phyloP scores from a whole-genome alignment of 2,888 invertebrate species.

The Chrysolina haemoptera region DNA sequence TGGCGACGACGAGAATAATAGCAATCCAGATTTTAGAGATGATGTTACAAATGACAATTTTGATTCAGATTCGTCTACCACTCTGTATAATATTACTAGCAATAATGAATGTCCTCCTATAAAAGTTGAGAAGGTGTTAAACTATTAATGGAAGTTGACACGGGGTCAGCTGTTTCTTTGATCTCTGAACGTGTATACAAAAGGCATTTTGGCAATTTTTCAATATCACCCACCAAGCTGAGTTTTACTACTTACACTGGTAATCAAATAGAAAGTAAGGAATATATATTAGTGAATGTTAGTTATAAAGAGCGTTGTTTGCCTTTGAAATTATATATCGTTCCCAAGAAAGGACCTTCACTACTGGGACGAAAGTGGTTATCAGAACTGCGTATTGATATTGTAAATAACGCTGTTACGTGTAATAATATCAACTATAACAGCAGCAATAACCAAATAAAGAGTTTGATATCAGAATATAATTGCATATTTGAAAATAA shows the following conservation, averaged over 20 bases:
- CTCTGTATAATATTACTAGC: neutral
- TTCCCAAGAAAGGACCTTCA: neutral
- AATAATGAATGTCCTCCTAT: neutral
- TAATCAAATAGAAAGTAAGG: neutral
- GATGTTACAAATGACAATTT: neutral
- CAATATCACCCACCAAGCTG: neutral
- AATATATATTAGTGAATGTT: neutral
- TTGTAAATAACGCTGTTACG: neutral
- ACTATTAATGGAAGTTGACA: neutral
- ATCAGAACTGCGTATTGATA: neutral
- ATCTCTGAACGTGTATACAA: neutral
- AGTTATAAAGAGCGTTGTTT: neutral
- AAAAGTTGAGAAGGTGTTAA: neutral
- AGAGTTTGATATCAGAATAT: neutral
- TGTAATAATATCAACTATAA: neutral
- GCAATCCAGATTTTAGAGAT: neutral
- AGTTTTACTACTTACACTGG: neutral
- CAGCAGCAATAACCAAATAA: neutral
- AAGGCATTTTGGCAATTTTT: neutral
- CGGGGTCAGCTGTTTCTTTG: neutral
- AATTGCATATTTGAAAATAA: neutral
- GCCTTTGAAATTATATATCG: too few species aligned
- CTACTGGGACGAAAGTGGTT: neutral
- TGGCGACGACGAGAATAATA: conserved; percentile 1
- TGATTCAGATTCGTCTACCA: neutral